A percentile compares a stretch with the other conserved stretches of the same genome.
phyloP scores from a whole-genome alignment of 1,140 invertebrate species.

The Euwallacea fornicatus region DNA sequence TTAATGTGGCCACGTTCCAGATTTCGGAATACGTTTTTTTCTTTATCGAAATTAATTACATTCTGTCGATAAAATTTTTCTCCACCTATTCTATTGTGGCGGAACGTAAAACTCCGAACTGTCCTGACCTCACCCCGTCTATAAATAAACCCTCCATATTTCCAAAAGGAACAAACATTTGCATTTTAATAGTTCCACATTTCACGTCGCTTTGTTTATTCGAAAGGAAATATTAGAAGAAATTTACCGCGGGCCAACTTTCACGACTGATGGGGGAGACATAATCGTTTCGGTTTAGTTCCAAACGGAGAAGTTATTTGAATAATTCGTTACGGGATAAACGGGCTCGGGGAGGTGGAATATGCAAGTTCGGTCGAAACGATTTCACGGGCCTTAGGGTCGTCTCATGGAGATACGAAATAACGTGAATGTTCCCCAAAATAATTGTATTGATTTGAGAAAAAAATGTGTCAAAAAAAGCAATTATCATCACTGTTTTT shows the following conservation, averaged over 20 bases:
- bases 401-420: too few relatives aligned
- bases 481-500: too few relatives aligned
- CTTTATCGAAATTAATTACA: too few relatives aligned
- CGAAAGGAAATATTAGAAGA: slow-evolving; percentile 38
- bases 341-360: neutral
- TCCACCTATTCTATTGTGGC: too few relatives aligned
- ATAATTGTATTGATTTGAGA: too few relatives aligned
- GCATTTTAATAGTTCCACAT: slow-evolving; percentile 51
- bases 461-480: too few relatives aligned
- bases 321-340: slow-evolving; percentile 25
- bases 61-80: too few relatives aligned
- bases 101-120: too few relatives aligned
- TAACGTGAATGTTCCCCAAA: too few relatives aligned
- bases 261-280: slow-evolving; percentile 19
- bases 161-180: slow-evolving; percentile 45
- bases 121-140: neutral
- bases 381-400: too few relatives aligned
- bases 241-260: slow-evolving; percentile 31
- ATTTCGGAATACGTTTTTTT: neutral
- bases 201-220: slow-evolving; percentile 44
- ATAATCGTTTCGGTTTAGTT: slow-evolving; percentile 26
- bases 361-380: neutral
- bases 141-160: slow-evolving; percentile 10
- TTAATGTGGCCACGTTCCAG: neutral
- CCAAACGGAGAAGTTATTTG: slow-evolving; percentile 26